phyloP scores from a whole-genome alignment of 2,797 vertebrate genomes.

The Chrysocyon brachyurus region DNA sequence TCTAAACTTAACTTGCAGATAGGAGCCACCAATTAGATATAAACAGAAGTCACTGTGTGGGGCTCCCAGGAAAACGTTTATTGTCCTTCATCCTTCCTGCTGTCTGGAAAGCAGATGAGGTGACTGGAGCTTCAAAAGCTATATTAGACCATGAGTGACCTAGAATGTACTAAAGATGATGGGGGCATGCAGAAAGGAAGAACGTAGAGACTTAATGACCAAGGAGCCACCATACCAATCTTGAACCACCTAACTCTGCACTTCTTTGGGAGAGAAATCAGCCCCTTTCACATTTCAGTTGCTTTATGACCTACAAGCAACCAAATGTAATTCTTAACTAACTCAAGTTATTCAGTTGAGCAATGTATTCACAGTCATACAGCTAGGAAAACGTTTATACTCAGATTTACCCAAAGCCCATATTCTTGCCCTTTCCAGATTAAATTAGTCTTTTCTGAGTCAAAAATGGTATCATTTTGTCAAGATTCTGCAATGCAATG shows the following conservation, averaged over 20 bases:
- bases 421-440: not conserved
- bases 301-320: not conserved
- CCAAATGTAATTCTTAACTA: conserved; percentile 4
- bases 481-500: not conserved
- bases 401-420: not conserved
- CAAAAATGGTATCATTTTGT: not conserved
- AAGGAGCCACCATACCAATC: not conserved
- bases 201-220: not conserved
- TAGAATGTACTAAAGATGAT: not conserved
- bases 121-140: not conserved
- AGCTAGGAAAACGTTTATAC: not conserved
- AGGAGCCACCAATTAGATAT: not conserved
- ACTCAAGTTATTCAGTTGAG: not conserved
- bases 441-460: not conserved
- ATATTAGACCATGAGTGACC: not conserved
- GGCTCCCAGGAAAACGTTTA: not conserved
- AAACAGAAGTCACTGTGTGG: not conserved
- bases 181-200: not conserved
- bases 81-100: not conserved
- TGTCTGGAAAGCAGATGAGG: not conserved
- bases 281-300: conserved; percentile 14
- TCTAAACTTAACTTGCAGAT: not conserved
- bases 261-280: not conserved
- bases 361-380: not conserved
- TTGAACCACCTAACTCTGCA: not conserved